Evolutionary conservation across 1,140 invertebrate species (phyloP), one percentile per base, ranked within the genome.

Genomic region (Cyclina sinensis): DNA sequence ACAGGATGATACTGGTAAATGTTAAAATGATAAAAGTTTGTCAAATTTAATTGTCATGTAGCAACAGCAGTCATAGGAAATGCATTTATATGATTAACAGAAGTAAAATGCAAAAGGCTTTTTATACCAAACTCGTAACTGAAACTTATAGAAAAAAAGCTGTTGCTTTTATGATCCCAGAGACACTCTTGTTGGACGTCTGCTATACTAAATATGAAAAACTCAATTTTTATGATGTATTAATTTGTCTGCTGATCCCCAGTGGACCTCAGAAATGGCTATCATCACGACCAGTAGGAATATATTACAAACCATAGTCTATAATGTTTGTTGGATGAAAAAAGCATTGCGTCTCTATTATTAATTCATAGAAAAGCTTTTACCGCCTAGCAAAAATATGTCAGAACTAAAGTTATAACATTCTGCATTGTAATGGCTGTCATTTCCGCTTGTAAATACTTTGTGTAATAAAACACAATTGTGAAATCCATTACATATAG

Each of bases 331-430:
- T 54, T 78, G 46, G 48, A 37, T 54, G 54, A n/a, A 37, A 35
- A 35, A 78, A 5, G 21, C 46, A 35, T 51, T 54, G 54, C 9
- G 4, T 54, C 27, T 12, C n/a, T 24, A 78, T 78, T 78, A 78
- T 78, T 78, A 78, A 78, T 78, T 78, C 74, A 78, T 78, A 54
- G 30, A 46, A 51, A 32, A 51, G 46, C 74, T 54, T 54, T 78
- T 78, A 78, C 74, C 30, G 12, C 46, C 9, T 62, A 62, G 57
- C 57, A 27, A 62, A 35, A 39, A 70, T 70, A 78, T 78, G 48
- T 51, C 74, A 18, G 27, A 51, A 78, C 74, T 37, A 70, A 70
- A 70, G 62, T 65, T 35, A 37, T 37, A 9, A 11, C 3, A 21
- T 70, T 27, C 9, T 37, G 65, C 32, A 35, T 70, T 70, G 65